Evolutionary conservation across 2,888 invertebrate species (phyloP).

Genomic region (Cataglyphis albicans): DNA sequence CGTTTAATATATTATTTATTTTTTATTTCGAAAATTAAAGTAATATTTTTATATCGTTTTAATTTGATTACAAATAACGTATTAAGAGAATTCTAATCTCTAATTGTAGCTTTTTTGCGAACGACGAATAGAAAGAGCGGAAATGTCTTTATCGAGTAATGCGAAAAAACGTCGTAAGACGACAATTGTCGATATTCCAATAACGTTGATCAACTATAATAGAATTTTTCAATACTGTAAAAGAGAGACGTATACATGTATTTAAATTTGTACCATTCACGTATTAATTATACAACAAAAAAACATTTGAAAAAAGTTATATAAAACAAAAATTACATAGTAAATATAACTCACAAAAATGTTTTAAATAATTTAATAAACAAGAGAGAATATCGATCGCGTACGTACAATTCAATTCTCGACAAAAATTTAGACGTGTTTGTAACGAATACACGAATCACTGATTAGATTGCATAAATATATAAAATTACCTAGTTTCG

Average conservation of each 20-base stretch:
- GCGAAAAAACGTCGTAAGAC: conserved; percentile 12
- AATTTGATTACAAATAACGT: not conserved
- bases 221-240: conserved; percentile 8
- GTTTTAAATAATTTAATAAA: not conserved
- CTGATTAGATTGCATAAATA: conserved; percentile 7
- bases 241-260: conserved; percentile 36
- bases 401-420: not conserved
- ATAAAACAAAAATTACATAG: not conserved
- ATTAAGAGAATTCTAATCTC: not conserved
- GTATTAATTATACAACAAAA: not conserved
- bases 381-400: not conserved
- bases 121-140: conserved; percentile 5
- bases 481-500: conserved; percentile 8
- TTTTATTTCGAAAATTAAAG: not conserved
- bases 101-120: not conserved
- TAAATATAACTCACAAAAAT: not conserved
- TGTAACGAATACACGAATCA: not conserved
- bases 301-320: not conserved
- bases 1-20: not conserved
- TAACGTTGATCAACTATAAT: conserved; percentile 30
- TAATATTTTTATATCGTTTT: not conserved
- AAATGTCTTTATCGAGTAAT: conserved; percentile 24
- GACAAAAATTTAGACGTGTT: not conserved
- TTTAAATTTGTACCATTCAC: conserved; percentile 38
- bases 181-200: conserved; percentile 47